Evolutionary conservation across 2,113 vertebrate species (phyloP), one percentile per base, ranked within the genome.

Genomic region (Rhea americana): DNA sequence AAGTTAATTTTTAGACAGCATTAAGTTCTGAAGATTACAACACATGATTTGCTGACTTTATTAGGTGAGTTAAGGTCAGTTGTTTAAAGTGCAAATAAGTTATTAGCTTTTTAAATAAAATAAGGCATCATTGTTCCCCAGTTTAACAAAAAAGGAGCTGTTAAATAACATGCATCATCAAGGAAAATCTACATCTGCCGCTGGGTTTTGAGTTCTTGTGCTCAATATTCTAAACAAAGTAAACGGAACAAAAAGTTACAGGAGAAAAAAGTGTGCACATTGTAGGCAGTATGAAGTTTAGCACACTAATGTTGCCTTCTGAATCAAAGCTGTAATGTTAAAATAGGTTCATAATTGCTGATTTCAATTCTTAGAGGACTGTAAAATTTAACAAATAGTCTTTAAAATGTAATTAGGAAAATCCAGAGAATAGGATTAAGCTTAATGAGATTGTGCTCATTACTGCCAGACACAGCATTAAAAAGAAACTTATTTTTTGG

Each of bases 381-480:
- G 28, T 39, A 67, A 85, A 88, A 82, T 72, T 72, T 87, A 84
- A 90, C 32, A 81, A 93, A 71, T 7, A 5, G 37, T 90, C 51
- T 93, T 95, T 72, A 93, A 94, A 93, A 86, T 7, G 4, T 37
- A 86, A 75, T 91, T 90, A 91, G 39, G 28, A 78, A 93, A 93
- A 85, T 75, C 85, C 73, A 68, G 89, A 95, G 51, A 92, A 68
- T 19, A 91, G 72, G 75, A 90, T 88, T 78, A 93, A 21, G 43
- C 74, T 91, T 90, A 91, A 93, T 84, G 59, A 91, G 75, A 71
- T 25, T 88, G 37, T 59, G 48, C 35, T 90, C 9, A 17, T 56
- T 50, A 88, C 32, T 7, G 8, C 68, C 56, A 91, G 50, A 75
- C 21, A 73, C 3, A 66, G 76, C 65, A 91, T 25, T 90, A 76